A percentile compares a stretch with the other conserved stretches of the same genome.
Conservation (phyloP, 2,797 vertebrate genomes). For the Microchirus variegatus region DNA sequence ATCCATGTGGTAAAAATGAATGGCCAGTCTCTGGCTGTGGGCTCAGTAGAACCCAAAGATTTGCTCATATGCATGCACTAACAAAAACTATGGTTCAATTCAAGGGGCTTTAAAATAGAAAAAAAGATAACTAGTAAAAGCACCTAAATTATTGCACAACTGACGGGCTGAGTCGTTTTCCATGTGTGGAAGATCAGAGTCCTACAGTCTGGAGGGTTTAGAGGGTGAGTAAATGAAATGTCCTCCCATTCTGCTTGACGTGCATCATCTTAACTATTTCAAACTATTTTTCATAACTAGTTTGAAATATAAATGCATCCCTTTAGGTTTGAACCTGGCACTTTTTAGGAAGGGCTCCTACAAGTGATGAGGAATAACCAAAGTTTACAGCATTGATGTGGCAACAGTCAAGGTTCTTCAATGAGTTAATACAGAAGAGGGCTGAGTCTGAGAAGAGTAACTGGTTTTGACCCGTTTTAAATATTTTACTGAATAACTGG, state of each 20-base stretch:
- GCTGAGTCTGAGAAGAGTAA: slow-evolving; percentile 43
- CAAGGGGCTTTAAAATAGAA: slow-evolving; percentile 40
- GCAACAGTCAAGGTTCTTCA: slow-evolving; percentile 35
- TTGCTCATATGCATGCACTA: slow-evolving; percentile 71
- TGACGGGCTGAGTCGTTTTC: slow-evolving; percentile 33
- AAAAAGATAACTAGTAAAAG: slow-evolving; percentile 44
- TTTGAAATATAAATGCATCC: slow-evolving; percentile 40
- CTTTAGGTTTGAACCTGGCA: slow-evolving; percentile 31
- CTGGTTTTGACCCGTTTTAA: slow-evolving; percentile 57
- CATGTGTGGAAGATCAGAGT: slow-evolving; percentile 31
- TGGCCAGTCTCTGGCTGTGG: slow-evolving; percentile 55
- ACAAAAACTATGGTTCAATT: slow-evolving; percentile 52
- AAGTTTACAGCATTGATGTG: slow-evolving; percentile 56
- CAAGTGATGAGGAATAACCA: slow-evolving; percentile 49
- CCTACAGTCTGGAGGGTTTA: slow-evolving; percentile 47
- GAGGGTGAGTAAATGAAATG: slow-evolving; percentile 38
- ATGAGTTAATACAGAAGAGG: slow-evolving; percentile 43
- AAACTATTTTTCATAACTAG: slow-evolving; percentile 41
- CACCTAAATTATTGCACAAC: slow-evolving; percentile 66
- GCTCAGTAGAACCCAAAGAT: slow-evolving; percentile 71
- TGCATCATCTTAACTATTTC: slow-evolving; percentile 26
- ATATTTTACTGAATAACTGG: slow-evolving; percentile 71
- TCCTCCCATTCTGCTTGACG: slow-evolving; percentile 58
- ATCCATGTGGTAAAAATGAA: slow-evolving; percentile 44
- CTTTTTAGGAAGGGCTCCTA: slow-evolving; percentile 51